phyloP scores from a whole-genome alignment of 2,888 invertebrate genomes.

The Mythimna pallens region DNA sequence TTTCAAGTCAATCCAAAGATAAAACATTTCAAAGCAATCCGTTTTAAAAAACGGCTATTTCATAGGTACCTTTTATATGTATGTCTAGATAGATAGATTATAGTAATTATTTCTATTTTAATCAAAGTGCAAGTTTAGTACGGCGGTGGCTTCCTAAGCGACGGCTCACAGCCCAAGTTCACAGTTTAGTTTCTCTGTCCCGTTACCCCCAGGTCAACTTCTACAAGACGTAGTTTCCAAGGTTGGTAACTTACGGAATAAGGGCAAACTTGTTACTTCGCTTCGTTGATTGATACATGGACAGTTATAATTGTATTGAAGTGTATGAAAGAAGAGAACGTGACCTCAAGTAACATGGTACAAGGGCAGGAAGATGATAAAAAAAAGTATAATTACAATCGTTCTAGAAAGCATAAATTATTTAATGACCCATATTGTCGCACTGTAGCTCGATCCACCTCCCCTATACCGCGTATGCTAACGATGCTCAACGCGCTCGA shows the following conservation, averaged over 20 bases:
- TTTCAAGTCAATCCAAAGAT: no score
- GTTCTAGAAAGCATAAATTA: no score
- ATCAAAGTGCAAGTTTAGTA: constrained; percentile 47
- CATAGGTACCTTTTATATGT: no score
- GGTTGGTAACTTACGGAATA: constrained; percentile 61
- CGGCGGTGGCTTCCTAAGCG: constrained; percentile 48
- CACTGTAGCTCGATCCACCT: no score
- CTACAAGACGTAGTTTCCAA: constrained; percentile 58
- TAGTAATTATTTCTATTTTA: constrained; percentile 50
- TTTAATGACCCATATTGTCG: no score
- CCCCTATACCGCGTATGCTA: no score
- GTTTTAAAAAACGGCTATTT: no score
- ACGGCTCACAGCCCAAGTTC: constrained; percentile 51
- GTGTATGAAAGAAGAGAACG: background rate
- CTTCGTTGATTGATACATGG: constrained; percentile 41
- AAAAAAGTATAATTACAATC: no score
- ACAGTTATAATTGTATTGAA: background rate
- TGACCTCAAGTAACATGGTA: background rate
- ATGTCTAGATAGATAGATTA: background rate
- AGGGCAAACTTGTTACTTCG: constrained; percentile 60
- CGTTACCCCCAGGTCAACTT: constrained; percentile 62
- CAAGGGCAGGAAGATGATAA: background rate
- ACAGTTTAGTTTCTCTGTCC: constrained; percentile 55
- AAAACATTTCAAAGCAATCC: no score
- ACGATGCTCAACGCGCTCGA: no score